Evolutionary conservation across 2,113 vertebrate species (phyloP).

Genomic region (Callionymus lyra): DNA sequence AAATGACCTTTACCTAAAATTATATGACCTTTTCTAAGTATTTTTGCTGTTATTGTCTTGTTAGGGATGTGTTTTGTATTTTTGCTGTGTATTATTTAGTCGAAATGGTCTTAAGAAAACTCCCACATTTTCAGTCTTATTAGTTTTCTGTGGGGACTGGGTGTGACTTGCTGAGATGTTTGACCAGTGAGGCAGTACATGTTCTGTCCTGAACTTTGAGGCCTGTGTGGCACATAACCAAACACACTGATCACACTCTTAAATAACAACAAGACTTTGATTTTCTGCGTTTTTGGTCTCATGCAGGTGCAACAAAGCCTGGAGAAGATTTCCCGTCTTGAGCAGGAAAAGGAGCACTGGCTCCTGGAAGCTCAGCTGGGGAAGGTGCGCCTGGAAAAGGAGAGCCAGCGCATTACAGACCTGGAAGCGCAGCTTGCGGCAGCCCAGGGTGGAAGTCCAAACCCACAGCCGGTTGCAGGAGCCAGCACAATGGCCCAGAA

Average conservation of each 20-base stretch:
- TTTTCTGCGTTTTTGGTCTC: constrained; percentile 2
- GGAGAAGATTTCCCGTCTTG: constrained; percentile 92
- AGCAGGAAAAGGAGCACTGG: constrained; percentile 99
- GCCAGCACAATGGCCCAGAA: constrained; percentile 31
- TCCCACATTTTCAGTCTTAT: too few species aligned
- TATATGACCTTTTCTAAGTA: too few species aligned
- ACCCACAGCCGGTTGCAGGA: constrained; percentile 13
- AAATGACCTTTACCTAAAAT: too few species aligned
- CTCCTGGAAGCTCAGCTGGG: constrained; percentile 93
- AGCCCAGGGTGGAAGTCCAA: constrained; percentile 43
- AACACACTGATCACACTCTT: too few species aligned
- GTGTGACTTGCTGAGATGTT: constrained; percentile 9
- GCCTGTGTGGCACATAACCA: too few species aligned
- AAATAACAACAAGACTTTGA: too few species aligned
- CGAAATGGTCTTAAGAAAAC: too few species aligned
- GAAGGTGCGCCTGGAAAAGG: constrained; percentile 90
- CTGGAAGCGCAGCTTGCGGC: constrained; percentile 70
- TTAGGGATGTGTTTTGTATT: too few species aligned
- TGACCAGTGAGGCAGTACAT: not conserved
- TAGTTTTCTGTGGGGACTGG: constrained; percentile 3
- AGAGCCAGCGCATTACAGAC: constrained; percentile 77
- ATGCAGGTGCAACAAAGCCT: constrained; percentile 88
- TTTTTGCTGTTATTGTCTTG: too few species aligned
- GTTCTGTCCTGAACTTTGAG: not conserved
- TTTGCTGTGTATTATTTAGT: too few species aligned